These are phyloP conservation scores for Cheirogaleus major DNA, from an alignment of 2,797 vertebrate genomes.

Conservation along the genomic window DNA sequence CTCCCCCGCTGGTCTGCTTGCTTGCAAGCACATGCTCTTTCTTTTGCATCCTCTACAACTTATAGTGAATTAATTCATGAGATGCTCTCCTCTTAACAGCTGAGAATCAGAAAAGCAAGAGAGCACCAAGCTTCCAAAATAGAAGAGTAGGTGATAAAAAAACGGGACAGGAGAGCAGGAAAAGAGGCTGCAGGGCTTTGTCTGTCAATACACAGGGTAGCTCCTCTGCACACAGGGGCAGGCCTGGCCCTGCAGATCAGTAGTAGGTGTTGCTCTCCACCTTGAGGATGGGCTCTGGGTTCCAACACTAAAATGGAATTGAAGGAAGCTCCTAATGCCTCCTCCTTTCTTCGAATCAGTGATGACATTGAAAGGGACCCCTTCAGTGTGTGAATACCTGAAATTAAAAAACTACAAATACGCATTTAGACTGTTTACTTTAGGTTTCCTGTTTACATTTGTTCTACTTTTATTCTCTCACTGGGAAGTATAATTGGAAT, in stretches of 20 bases:
- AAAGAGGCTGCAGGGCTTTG: background rate
- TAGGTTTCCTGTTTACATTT: conserved; percentile 58
- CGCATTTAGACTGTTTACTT: background rate
- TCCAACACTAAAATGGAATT: background rate
- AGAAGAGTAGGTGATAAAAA: background rate
- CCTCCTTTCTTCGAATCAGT: background rate
- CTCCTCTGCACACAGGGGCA: background rate
- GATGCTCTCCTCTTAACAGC: background rate
- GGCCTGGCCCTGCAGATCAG: background rate
- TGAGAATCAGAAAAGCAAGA: background rate
- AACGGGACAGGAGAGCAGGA: background rate
- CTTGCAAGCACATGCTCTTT: background rate
- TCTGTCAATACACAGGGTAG: background rate
- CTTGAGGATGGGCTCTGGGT: background rate
- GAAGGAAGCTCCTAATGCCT: background rate
- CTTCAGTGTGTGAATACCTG: background rate
- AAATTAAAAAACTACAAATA: background rate
- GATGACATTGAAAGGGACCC: background rate
- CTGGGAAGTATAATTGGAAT: conserved; percentile 35
- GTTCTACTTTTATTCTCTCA: conserved; percentile 54
- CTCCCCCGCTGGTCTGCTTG: background rate
- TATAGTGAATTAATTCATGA: background rate
- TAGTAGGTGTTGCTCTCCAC: background rate
- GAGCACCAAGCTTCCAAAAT: background rate
- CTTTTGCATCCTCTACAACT: no score